phyloP scores from a whole-genome alignment of 2,888 invertebrate genomes.

The Mylabris sibirica region DNA sequence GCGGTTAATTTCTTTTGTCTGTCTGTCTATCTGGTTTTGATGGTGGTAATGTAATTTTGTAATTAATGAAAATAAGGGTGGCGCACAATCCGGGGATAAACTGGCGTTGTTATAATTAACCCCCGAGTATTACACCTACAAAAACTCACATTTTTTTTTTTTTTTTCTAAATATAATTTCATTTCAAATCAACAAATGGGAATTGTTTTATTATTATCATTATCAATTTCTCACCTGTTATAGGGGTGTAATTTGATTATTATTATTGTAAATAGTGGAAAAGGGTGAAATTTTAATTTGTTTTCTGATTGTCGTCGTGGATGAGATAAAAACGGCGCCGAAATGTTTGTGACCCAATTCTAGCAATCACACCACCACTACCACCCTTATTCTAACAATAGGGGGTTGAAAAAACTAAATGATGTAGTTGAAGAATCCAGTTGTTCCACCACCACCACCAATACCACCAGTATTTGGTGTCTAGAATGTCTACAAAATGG shows the following conservation, averaged over 20 bases:
- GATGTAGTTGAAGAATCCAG: too few species aligned
- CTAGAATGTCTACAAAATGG: too few species aligned
- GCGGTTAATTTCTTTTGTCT: background rate
- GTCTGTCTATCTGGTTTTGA: background rate
- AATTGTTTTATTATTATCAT: background rate
- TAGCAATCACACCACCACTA: background rate
- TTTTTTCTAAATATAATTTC: conserved; percentile 28
- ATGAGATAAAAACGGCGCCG: background rate
- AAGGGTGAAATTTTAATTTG: background rate
- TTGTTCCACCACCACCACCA: too few species aligned
- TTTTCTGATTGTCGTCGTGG: too few species aligned
- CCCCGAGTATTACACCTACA: background rate
- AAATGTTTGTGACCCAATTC: background rate
- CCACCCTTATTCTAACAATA: too few species aligned
- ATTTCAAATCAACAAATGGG: background rate
- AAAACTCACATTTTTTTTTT: conserved; percentile 6
- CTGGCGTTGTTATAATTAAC: conserved; percentile 24
- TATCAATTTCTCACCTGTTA: background rate
- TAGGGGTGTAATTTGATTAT: background rate
- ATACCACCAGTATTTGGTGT: too few species aligned
- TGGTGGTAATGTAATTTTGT: conserved; percentile 3
- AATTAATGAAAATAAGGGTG: background rate
- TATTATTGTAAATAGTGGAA: background rate
- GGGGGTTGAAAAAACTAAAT: too few species aligned
- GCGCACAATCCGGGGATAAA: background rate